These are phyloP conservation scores for Pedicia rivosa DNA, from an alignment of 2,888 invertebrate genomes.

Conservation along the genomic window DNA sequence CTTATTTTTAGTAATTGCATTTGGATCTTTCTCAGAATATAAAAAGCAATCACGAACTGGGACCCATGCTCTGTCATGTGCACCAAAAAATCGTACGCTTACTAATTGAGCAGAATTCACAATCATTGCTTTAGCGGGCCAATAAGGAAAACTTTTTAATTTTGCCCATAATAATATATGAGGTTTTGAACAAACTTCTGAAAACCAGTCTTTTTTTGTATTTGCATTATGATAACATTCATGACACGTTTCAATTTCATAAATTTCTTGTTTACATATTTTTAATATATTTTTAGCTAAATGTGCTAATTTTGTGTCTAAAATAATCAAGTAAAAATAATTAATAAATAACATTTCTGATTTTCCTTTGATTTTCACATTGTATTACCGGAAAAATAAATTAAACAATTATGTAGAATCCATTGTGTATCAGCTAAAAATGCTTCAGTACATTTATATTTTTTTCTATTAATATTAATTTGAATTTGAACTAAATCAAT, in stretches of 20 bases:
- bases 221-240: constrained; percentile 83
- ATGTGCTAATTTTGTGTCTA: constrained; percentile 61
- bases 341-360: background rate
- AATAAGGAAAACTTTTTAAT: constrained; percentile 89
- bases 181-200: constrained; percentile 77
- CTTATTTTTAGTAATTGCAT: constrained; percentile 31
- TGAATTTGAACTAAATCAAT: constrained; percentile 68
- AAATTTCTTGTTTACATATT: constrained; percentile 74
- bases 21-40: constrained; percentile 60
- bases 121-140: constrained; percentile 87
- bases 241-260: constrained; percentile 85
- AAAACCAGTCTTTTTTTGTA: constrained; percentile 72
- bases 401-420: constrained; percentile 85
- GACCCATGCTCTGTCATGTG: constrained; percentile 88
- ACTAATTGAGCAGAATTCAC: constrained; percentile 48
- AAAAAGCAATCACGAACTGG: constrained; percentile 69
- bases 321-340: no score
- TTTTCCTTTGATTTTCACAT: background rate
- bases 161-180: constrained; percentile 93
- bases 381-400: constrained; percentile 52
- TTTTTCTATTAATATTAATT: constrained; percentile 53
- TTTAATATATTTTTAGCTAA: constrained; percentile 66
- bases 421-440: constrained; percentile 83
- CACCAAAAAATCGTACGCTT: constrained; percentile 89
- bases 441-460: constrained; percentile 76